phyloP scores from a whole-genome alignment of 2,888 invertebrate species.

The Melikaiella ostensackeni region DNA sequence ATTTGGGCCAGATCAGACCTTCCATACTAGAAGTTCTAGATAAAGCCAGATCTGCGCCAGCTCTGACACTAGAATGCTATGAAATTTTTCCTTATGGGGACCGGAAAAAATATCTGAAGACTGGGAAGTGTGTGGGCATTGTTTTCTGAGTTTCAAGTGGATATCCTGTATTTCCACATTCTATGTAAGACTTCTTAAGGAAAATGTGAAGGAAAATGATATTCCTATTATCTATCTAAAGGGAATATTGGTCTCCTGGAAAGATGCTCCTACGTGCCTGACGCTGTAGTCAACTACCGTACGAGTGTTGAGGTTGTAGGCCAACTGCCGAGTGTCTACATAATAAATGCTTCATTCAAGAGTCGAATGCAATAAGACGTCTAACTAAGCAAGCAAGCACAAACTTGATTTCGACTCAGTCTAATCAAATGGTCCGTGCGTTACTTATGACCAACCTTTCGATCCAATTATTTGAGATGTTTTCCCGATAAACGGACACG shows the following conservation, averaged over 20 bases:
- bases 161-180: no score
- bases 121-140: no score
- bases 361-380: conserved; percentile 28
- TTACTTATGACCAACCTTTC: conserved; percentile 17
- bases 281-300: conserved; percentile 42
- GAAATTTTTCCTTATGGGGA: no score
- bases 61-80: no score
- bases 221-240: not conserved
- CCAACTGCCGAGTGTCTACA: conserved; percentile 44
- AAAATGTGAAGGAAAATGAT: no score
- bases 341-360: conserved; percentile 33
- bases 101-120: no score
- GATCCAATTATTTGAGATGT: conserved; percentile 19
- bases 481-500: conserved; percentile 20
- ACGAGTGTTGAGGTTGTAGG: conserved; percentile 38
- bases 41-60: no score
- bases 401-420: not conserved
- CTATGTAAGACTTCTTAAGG: no score
- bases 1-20: no score
- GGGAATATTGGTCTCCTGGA: not conserved
- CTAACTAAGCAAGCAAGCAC: conserved; percentile 28
- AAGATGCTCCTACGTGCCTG: not conserved
- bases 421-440: conserved; percentile 12
- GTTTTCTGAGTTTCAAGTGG: no score
- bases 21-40: no score